These are phyloP conservation scores for Lumbricus terrestris DNA, from an alignment of 2,888 invertebrate species.

Conservation along the genomic window DNA sequence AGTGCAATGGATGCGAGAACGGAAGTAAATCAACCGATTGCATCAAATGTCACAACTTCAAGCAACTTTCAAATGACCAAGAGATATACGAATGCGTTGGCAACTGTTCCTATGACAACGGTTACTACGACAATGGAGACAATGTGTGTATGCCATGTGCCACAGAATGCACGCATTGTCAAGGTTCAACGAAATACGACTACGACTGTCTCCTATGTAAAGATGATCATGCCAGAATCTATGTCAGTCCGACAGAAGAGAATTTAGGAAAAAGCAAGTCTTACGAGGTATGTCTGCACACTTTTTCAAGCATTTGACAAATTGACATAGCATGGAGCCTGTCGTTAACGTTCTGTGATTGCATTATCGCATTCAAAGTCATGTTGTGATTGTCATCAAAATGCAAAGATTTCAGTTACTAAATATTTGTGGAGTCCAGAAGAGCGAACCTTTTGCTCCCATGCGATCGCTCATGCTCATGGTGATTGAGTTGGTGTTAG, in stretches of 20 bases:
- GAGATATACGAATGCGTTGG: neutral
- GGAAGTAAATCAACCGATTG: neutral
- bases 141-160: neutral
- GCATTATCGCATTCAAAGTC: too few relatives aligned
- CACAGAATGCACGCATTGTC: neutral
- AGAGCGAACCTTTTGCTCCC: too few relatives aligned
- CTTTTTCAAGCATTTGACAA: too few relatives aligned
- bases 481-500: too few relatives aligned
- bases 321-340: too few relatives aligned
- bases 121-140: neutral
- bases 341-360: too few relatives aligned
- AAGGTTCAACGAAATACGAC: neutral
- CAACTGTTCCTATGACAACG: conserved; percentile 3
- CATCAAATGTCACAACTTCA: neutral
- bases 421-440: too few relatives aligned
- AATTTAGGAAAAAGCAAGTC: neutral
- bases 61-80: neutral
- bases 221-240: neutral
- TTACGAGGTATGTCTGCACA: neutral
- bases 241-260: neutral
- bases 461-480: too few relatives aligned
- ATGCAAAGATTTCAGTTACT: too few relatives aligned
- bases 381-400: too few relatives aligned
- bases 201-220: neutral
- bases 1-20: neutral